Evolutionary conservation across 1,140 invertebrate species (phyloP).

Genomic region (Pemphigus obesinymphae): DNA sequence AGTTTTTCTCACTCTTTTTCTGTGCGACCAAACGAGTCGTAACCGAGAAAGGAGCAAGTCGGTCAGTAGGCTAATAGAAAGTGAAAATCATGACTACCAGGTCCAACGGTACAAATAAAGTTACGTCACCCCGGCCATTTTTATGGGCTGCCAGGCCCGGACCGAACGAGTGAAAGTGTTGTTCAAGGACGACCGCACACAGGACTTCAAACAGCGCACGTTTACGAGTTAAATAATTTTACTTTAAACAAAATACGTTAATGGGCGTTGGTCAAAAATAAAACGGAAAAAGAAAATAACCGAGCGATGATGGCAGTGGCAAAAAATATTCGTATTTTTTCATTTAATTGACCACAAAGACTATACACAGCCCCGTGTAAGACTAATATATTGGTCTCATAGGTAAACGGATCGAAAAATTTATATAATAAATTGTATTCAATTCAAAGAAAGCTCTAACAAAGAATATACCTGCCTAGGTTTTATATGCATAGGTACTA

Average conservation of each 20-base stretch:
- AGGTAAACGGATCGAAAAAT: too few species aligned
- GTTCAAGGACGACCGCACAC: conserved; percentile 38
- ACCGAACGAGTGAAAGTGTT: conserved; percentile 37
- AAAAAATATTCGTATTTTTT: neutral
- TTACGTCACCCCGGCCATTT: conserved; percentile 39
- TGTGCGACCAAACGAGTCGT: conserved; percentile 29
- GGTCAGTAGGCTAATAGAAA: conserved; percentile 42
- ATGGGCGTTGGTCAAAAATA: neutral
- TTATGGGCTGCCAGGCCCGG: conserved; percentile 37
- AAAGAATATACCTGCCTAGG: too few species aligned
- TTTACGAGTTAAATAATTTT: conserved; percentile 25
- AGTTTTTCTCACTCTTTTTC: neutral
- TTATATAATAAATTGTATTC: too few species aligned
- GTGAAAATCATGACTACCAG: conserved; percentile 40
- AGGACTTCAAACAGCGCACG: conserved; percentile 22
- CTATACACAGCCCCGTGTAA: too few species aligned
- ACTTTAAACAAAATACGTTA: conserved; percentile 10
- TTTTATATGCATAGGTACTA: too few species aligned
- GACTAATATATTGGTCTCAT: too few species aligned
- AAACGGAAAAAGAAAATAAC: neutral
- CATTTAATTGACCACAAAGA: too few species aligned
- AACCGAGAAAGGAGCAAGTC: conserved; percentile 40
- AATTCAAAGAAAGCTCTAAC: too few species aligned
- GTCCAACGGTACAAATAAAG: conserved; percentile 37
- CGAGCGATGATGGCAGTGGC: neutral